Percentiles rank a stretch among this genome's conserved stretches.
Evolutionary conservation across 2,888 invertebrate genomes (phyloP).

Genomic region (Allygus modestus): DNA sequence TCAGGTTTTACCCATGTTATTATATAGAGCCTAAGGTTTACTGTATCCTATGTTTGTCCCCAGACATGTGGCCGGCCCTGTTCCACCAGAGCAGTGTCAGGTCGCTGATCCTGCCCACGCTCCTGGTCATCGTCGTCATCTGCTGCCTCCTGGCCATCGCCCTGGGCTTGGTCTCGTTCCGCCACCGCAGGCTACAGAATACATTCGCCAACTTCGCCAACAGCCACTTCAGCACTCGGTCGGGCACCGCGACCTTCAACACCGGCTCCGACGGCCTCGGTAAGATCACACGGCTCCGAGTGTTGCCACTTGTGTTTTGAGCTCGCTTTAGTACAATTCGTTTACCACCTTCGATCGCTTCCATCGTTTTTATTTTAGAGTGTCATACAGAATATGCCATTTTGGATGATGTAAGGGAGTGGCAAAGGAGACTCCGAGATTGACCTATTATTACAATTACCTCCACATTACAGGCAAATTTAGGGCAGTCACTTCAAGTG

Average conservation of each 20-base stretch:
- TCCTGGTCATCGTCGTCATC: constrained; percentile 76
- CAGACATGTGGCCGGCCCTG: constrained; percentile 68
- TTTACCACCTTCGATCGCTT: background rate
- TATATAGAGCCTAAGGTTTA: no score
- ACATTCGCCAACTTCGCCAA: constrained; percentile 90
- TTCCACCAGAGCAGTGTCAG: constrained; percentile 73
- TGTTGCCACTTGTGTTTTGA: no score
- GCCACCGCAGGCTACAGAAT: constrained; percentile 77
- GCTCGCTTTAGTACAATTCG: background rate
- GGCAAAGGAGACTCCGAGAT: no score
- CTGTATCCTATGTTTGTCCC: no score
- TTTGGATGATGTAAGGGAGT: no score
- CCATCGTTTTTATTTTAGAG: no score
- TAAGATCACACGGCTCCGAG: no score
- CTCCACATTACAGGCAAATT: no score
- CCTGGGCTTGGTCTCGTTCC: constrained; percentile 79
- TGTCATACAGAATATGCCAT: no score
- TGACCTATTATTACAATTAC: no score
- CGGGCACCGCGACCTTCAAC: constrained; percentile 91
- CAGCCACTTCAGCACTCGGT: constrained; percentile 90
- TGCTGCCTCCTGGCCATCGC: constrained; percentile 76
- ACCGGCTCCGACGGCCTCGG: constrained; percentile 83
- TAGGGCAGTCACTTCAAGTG: no score
- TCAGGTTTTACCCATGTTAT: no score
- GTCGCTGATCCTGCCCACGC: constrained; percentile 77